Percentiles rank a stretch among this genome's conserved stretches.
Conservation (phyloP, 2,113 vertebrate species). For the Cichladusa arquata region DNA sequence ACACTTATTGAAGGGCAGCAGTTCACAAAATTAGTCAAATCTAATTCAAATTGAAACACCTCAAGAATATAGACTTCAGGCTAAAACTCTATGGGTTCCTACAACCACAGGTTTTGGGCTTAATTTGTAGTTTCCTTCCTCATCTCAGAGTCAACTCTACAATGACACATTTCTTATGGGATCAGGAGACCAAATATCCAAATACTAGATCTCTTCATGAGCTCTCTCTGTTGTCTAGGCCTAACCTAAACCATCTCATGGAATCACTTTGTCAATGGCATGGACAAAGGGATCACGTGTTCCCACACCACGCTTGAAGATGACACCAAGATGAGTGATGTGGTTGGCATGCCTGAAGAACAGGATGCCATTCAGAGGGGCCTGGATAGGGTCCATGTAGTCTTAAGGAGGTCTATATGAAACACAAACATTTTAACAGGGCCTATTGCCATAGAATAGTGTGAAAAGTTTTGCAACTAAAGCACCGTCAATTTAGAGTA, state of each 20-base stretch:
- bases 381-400: not conserved
- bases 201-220: not conserved
- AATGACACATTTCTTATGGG: not conserved
- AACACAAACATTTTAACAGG: not conserved
- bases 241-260: not conserved
- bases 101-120: accelerated
- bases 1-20: not conserved
- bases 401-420: too few relatives aligned
- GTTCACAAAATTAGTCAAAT: not conserved
- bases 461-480: not conserved
- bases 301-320: not conserved
- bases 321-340: not conserved
- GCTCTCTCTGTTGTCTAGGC: not conserved
- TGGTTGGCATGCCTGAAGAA: not conserved
- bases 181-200: not conserved
- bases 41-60: not conserved
- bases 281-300: accelerated
- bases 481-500: not conserved
- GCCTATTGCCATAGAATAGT: not conserved
- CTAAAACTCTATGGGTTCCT: not conserved
- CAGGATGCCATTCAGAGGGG: not conserved
- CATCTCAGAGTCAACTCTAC: not conserved
- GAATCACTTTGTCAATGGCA: not conserved
- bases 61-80: not conserved
- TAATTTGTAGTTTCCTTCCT: not conserved